A percentile compares a stretch with the other conserved stretches of the same genome.
These are phyloP conservation scores for Pseudocheirus occidentalis DNA, from an alignment of 2,797 vertebrate species.

Conservation along the genomic window DNA sequence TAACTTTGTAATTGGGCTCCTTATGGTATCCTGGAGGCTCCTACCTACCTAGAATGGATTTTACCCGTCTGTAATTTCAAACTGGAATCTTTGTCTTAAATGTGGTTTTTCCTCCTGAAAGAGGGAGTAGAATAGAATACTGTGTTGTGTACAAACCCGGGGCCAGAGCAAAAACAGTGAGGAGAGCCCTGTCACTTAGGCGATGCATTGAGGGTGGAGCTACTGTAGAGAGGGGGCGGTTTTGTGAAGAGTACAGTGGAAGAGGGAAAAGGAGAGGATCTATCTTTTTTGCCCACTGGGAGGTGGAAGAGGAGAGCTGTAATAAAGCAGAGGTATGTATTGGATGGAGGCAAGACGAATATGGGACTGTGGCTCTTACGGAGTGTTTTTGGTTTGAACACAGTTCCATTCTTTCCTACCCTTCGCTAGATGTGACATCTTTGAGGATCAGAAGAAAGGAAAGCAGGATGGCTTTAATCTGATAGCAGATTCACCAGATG, in stretches of 20 bases:
- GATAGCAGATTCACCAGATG: background rate
- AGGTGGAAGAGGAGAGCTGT: background rate
- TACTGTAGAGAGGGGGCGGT: background rate
- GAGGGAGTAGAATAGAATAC: background rate
- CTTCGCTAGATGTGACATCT: fast-evolving
- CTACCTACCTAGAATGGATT: background rate
- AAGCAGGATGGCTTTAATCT: fast-evolving
- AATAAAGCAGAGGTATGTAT: background rate
- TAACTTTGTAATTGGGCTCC: background rate
- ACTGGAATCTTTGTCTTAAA: background rate
- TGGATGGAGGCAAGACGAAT: background rate
- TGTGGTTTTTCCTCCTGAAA: background rate
- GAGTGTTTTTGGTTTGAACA: background rate
- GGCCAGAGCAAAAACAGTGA: background rate
- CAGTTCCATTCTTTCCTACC: background rate
- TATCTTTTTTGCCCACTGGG: background rate
- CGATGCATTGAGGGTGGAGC: background rate
- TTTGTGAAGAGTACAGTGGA: background rate
- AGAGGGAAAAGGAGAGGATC: background rate
- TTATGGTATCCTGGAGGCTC: background rate
- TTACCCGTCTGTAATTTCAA: background rate
- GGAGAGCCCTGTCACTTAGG: background rate
- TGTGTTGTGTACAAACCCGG: background rate
- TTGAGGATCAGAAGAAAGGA: background rate
- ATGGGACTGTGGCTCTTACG: background rate